Percentiles rank a stretch among this genome's conserved stretches.
These are phyloP conservation scores for Rhaphigaster nebulosa DNA, from an alignment of 2,888 invertebrate species.

Conservation along the genomic window DNA sequence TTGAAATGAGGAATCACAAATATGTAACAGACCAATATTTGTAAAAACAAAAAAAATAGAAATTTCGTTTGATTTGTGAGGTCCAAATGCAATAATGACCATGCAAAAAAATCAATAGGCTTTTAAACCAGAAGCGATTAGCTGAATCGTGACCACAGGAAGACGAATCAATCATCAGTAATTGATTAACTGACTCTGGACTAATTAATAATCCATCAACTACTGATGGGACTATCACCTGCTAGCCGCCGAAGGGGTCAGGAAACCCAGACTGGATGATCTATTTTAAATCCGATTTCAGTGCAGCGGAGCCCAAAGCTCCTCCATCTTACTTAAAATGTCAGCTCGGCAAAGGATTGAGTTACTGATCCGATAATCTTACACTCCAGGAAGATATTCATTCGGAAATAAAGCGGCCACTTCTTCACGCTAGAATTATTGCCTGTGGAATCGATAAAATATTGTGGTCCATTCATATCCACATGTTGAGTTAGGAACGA, in stretches of 20 bases:
- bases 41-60: no score
- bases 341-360: not conserved
- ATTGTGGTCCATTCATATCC: not conserved
- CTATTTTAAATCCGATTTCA: not conserved
- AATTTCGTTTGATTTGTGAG: no score
- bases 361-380: not conserved
- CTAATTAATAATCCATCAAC: slow-evolving; percentile 1
- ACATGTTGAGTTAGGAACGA: no score
- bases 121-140: not conserved
- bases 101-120: not conserved
- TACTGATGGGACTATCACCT: not conserved
- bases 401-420: not conserved
- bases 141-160: not conserved
- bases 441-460: not conserved
- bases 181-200: not conserved
- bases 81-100: no score
- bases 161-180: not conserved
- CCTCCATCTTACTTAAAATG: not conserved
- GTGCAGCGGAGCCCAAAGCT: not conserved
- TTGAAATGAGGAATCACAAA: no score
- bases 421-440: not conserved
- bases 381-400: not conserved
- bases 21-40: no score
- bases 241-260: not conserved
- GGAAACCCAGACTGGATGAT: not conserved